These are phyloP conservation scores for Meiosimyza platycephala DNA, from an alignment of 2,888 invertebrate genomes.

Conservation along the genomic window DNA sequence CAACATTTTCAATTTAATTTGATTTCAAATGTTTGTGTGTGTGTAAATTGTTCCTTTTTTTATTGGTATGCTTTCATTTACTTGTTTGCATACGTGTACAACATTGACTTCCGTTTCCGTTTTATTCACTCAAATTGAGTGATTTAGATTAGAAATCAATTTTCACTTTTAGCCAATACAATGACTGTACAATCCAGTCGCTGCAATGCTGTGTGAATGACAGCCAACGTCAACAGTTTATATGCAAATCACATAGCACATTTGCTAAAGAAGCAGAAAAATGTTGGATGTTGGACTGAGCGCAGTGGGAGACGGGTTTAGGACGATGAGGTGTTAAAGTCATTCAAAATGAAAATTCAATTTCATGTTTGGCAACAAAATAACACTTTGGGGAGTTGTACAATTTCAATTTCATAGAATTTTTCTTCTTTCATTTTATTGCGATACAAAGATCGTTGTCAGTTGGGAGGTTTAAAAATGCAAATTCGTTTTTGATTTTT, in stretches of 20 bases:
- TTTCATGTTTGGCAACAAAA: slow-evolving; percentile 34
- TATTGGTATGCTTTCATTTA: slow-evolving; percentile 17
- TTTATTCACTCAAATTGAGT: slow-evolving; percentile 36
- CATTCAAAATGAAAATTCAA: slow-evolving; percentile 28
- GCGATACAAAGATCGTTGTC: too few relatives aligned
- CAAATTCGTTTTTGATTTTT: too few relatives aligned
- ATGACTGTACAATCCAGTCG: not conserved
- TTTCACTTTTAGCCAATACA: slow-evolving; percentile 24
- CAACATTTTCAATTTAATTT: slow-evolving; percentile 16
- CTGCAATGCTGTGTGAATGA: not conserved
- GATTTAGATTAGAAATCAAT: slow-evolving; percentile 35
- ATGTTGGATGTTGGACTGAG: too few relatives aligned
- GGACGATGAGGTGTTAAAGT: not conserved
- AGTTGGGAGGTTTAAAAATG: too few relatives aligned
- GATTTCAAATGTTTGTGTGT: slow-evolving; percentile 14
- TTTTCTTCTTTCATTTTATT: not conserved
- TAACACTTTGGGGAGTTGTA: slow-evolving; percentile 30
- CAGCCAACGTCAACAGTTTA: slow-evolving; percentile 20
- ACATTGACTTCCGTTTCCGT: slow-evolving; percentile 25
- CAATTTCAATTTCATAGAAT: slow-evolving; percentile 21
- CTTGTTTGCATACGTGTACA: slow-evolving; percentile 4
- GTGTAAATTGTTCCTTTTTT: not conserved
- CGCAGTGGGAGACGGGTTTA: not conserved
- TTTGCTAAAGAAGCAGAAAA: not conserved
- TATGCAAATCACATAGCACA: slow-evolving; percentile 28